Evolutionary conservation across 1,140 invertebrate genomes (phyloP), one percentile per base, ranked within the genome.

Genomic region (Euwallacea similis): DNA sequence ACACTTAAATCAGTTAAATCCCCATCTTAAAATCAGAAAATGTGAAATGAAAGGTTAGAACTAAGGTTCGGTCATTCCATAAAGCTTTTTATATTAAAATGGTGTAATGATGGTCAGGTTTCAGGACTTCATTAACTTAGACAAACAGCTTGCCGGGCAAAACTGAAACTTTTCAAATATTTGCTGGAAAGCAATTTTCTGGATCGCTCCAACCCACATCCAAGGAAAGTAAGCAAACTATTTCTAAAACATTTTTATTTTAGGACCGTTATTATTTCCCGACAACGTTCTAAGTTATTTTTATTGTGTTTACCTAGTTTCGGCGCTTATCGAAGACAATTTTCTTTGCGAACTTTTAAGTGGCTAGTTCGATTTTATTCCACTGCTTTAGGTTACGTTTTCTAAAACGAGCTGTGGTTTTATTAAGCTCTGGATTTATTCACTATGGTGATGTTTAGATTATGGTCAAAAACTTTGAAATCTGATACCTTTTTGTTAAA

Each of bases 241-340:
- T 63, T 63, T 16, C 42, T 10, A 44, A 46, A 63, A 63, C 63
- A 42, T 66, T 66, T 66, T 66, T 54, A 33, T 54, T 66, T 66
- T 41, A n/a, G 63, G 15, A 47, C 21, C 33, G 33, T 64, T 64
- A 64, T 63, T 66, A 66, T 13, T 63, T 63, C 33, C 50, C 42
- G 21, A 43, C 21, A 53, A 21, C 33, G 13, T 42, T 53, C 16
- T 8, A 53, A 55, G n/a, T 33, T 66, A 66, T 42, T 54, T 66
- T 66, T 66, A 66, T 66, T 53, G 33, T 41, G 63, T 66, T 66
- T 61, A 16, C 13, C 46, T 50, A 50, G 46, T 50, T 50, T 50
- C 21, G 21, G 21, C 21, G 21, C 21, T 33, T 33, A 33, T 33
- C 21, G 21, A 33, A 33, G 21, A 33, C 21, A 33, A 33, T 33